These are phyloP conservation scores for Vulpes vulpes DNA, from an alignment of 2,113 vertebrate species.

Conservation along the genomic window DNA sequence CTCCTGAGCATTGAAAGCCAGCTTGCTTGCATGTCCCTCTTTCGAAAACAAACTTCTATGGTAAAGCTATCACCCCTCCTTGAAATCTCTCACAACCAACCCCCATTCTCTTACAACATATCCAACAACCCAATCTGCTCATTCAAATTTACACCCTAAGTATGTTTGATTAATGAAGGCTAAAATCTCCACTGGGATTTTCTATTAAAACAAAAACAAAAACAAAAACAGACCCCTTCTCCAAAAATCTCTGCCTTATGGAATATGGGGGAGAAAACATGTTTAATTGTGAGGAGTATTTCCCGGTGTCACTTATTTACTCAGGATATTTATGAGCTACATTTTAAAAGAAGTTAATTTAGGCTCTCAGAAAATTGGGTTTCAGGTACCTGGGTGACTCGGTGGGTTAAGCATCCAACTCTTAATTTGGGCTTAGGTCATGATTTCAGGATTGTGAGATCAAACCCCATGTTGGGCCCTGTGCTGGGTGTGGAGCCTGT, in stretches of 20 bases:
- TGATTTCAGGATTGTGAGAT: background rate
- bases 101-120: background rate
- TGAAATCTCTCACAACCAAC: background rate
- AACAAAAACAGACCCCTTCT: background rate
- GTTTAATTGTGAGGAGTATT: background rate
- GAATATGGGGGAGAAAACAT: background rate
- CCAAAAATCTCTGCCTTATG: background rate
- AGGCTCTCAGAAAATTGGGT: background rate
- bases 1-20: background rate
- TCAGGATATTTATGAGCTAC: background rate
- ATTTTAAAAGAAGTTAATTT: constrained; percentile 10
- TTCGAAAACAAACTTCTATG: background rate
- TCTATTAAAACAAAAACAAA: background rate
- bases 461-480: background rate
- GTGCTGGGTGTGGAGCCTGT: background rate
- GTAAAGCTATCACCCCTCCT: background rate
- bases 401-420: background rate
- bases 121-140: background rate
- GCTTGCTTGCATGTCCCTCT: background rate
- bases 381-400: background rate
- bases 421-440: background rate
- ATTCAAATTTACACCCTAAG: background rate
- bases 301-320: background rate
- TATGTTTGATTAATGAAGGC: background rate
- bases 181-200: background rate